phyloP scores from a whole-genome alignment of 2,888 invertebrate genomes.

The Lasioglossum zephyrum region DNA sequence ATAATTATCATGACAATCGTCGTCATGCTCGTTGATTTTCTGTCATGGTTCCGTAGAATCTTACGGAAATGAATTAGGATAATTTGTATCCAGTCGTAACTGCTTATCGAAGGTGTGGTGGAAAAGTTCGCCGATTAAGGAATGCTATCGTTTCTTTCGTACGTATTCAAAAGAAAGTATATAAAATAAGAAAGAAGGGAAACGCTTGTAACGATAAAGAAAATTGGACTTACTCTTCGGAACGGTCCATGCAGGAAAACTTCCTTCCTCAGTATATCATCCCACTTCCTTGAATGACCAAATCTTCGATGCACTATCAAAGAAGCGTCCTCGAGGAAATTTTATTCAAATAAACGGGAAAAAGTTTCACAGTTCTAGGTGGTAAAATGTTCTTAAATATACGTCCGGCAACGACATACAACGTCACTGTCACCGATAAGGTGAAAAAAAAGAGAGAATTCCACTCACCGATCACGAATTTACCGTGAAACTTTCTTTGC shows the following conservation, averaged over 20 bases:
- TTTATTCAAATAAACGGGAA: conserved; percentile 1
- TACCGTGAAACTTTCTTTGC: conserved; percentile 5
- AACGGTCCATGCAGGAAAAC: conserved; percentile 79
- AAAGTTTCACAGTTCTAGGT: conserved; percentile 1
- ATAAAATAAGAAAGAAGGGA: not conserved
- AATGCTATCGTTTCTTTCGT: not conserved
- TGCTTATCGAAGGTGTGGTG: conserved; percentile 66
- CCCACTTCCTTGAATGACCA: conserved; percentile 58
- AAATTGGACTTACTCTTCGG: conserved; percentile 76
- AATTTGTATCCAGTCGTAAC: conserved; percentile 76
- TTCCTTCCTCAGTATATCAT: conserved; percentile 75
- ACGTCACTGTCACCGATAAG: conserved; percentile 32
- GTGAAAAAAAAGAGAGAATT: conserved; percentile 18
- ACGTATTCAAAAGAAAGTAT: not conserved
- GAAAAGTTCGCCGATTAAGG: not conserved
- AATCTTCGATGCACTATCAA: conserved; percentile 23
- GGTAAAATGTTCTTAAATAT: conserved; percentile 24
- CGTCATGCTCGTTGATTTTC: conserved; percentile 79
- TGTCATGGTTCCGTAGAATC: conserved; percentile 76
- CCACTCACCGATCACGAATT: conserved; percentile 35
- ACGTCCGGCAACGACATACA: conserved; percentile 26
- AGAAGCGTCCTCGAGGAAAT: conserved; percentile 4
- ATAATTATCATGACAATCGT: conserved; percentile 54
- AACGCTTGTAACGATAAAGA: not conserved
- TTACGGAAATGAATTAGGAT: conserved; percentile 76